Evolutionary conservation across 2,113 vertebrate species (phyloP).

Genomic region (Numenius arquata): DNA sequence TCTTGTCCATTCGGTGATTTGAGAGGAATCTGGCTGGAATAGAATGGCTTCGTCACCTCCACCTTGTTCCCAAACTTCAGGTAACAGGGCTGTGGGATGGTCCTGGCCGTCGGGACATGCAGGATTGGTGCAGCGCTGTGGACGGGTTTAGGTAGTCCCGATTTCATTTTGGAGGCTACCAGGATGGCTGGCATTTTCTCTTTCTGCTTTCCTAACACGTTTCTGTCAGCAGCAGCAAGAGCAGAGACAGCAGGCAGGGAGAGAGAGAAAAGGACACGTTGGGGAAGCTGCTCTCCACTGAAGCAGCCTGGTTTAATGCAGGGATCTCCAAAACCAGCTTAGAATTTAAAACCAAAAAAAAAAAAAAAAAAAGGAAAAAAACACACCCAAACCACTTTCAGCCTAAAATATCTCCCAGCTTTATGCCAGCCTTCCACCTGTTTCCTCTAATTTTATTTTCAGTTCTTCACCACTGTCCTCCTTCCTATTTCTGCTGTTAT

Average conservation of each 20-base stretch:
- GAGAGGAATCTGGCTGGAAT: slow-evolving; percentile 79
- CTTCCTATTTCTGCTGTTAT: slow-evolving; percentile 20
- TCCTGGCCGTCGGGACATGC: slow-evolving; percentile 81
- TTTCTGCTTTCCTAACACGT: slow-evolving; percentile 76
- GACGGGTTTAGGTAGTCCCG: slow-evolving; percentile 94
- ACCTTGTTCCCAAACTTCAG: slow-evolving; percentile 82
- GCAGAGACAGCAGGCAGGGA: slow-evolving; percentile 67
- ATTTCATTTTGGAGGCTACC: slow-evolving; percentile 96
- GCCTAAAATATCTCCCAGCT: not conserved
- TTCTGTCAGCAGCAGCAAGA: slow-evolving; percentile 70
- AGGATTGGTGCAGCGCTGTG: slow-evolving; percentile 92
- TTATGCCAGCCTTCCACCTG: slow-evolving; percentile 49
- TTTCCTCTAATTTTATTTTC: slow-evolving; percentile 43
- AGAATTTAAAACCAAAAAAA: not conserved
- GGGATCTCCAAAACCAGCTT: slow-evolving; percentile 11
- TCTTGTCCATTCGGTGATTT: slow-evolving; percentile 77
- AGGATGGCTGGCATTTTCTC: slow-evolving; percentile 96
- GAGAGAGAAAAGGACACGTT: slow-evolving; percentile 13
- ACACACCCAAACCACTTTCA: not conserved
- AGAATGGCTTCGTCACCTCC: slow-evolving; percentile 80
- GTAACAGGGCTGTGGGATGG: slow-evolving; percentile 82
- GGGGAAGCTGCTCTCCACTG: slow-evolving; percentile 28
- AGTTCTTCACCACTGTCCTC: slow-evolving; percentile 35
- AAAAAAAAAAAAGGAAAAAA: too few species aligned
- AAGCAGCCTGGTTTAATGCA: not conserved